These are phyloP conservation scores for Empidonax alnorum DNA, from an alignment of 2,113 vertebrate genomes.

Conservation along the genomic window DNA sequence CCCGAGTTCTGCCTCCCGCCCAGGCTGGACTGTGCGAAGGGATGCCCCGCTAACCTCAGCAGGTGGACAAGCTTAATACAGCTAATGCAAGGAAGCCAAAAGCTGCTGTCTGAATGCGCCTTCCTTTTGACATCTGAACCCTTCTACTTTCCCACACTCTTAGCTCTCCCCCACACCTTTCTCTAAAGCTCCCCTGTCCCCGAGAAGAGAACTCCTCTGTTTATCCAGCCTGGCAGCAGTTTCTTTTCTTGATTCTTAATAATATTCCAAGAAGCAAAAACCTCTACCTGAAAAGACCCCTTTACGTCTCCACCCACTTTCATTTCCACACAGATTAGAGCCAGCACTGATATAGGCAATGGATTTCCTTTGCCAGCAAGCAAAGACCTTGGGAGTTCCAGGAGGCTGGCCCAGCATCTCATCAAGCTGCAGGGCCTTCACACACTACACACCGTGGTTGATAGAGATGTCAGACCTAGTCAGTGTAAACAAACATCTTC, in stretches of 20 bases:
- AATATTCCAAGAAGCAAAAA: neutral
- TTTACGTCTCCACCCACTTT: neutral
- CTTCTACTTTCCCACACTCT: neutral
- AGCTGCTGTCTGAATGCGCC: neutral
- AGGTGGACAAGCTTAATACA: neutral
- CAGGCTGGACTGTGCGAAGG: neutral
- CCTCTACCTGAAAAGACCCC: neutral
- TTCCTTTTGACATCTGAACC: neutral
- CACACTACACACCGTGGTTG: neutral
- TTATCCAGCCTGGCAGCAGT: neutral
- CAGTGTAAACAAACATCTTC: neutral
- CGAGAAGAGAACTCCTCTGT: neutral
- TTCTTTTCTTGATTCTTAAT: neutral
- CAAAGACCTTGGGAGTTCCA: neutral
- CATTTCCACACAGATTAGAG: neutral
- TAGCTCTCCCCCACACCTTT: neutral
- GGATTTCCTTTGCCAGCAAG: neutral
- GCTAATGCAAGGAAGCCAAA: neutral
- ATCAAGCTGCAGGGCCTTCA: neutral
- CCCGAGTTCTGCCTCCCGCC: neutral
- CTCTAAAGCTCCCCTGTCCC: neutral
- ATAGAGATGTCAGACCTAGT: constrained; percentile 12
- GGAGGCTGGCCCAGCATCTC: neutral
- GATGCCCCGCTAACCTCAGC: neutral
- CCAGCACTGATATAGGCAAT: neutral